Evolutionary conservation across 2,113 vertebrate genomes (phyloP), one percentile per base, ranked within the genome.

Genomic region (Myiozetetes cayanensis): DNA sequence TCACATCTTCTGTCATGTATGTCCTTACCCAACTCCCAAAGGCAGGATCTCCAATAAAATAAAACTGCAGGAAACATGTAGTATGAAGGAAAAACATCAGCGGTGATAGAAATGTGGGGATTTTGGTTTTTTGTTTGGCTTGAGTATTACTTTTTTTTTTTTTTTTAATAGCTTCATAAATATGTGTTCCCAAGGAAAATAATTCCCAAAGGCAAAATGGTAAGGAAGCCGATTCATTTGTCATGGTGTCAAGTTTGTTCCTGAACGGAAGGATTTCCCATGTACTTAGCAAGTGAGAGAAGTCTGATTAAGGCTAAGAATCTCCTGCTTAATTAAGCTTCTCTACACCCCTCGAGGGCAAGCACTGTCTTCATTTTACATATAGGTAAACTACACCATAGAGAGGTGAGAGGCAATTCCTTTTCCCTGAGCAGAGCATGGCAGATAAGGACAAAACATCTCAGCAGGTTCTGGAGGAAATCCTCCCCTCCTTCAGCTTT

Each of bases 281-380:
- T 75, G 73, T 90, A 89, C 91, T 92, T 84, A 89, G 70, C 73
- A 89, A 96, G 44, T 72, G 80, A 94, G 56, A 74, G 56, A 89
- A 90, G 89, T 87, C 86, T 87, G 91, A 96, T 93, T 94, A 94
- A 84, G 72, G 73, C 65, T 93, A 90, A 93, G 56, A 84, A 86
- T 87, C 61, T 90, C 84, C 71, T 90, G 30, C 87, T 90, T 94
- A 93, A 95, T 96, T 94, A 95, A 93, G 83, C 70, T 86, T 59
- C 65, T 92, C 65, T 63, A n/a, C 71, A 87, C 47, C 44, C 44
- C 80, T 90, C 5, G 91, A 89, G 68, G 86, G 77, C 52, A 89
- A 90, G 65, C 49, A 37, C 61, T 74, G 70, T 81, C 89, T 92
- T 87, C 73, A 23, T 92, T 96, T 91, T 90, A 67, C 66, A 61